Evolutionary conservation across 2,888 invertebrate genomes (phyloP).

Genomic region (Mactromeris polynyma): DNA sequence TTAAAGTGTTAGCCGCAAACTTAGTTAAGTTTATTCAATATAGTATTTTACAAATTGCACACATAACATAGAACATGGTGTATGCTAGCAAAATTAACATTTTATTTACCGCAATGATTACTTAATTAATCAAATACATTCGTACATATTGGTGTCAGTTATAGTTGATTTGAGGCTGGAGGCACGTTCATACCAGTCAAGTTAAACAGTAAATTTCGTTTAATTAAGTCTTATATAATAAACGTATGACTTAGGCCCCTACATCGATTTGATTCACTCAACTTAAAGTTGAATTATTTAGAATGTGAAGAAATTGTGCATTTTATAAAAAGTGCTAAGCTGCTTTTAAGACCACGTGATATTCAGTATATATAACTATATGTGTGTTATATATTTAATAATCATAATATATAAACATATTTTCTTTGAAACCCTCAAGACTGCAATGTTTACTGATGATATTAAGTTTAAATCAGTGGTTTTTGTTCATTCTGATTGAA

Average conservation of each 20-base stretch:
- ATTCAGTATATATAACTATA: no score
- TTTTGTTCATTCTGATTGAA: no score
- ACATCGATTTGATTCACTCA: no score
- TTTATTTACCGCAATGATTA: not conserved
- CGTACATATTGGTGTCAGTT: not conserved
- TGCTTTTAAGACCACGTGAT: no score
- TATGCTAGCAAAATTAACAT: not conserved
- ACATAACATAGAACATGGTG: not conserved
- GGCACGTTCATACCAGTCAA: not conserved
- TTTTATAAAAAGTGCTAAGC: no score
- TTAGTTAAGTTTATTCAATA: not conserved
- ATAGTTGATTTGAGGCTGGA: not conserved
- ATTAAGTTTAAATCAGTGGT: no score
- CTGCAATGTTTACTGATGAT: no score
- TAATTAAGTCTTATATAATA: not conserved
- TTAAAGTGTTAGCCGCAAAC: not conserved
- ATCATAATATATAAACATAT: no score
- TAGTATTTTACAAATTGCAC: not conserved
- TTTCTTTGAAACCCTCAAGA: not conserved
- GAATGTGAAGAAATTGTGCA: not conserved
- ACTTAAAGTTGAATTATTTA: no score
- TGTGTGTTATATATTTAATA: no score
- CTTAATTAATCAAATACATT: not conserved
- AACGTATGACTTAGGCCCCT: no score
- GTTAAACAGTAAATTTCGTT: not conserved